Evolutionary conservation across 2,113 vertebrate genomes (phyloP).

Genomic region (Rhinoptilus africanus): DNA sequence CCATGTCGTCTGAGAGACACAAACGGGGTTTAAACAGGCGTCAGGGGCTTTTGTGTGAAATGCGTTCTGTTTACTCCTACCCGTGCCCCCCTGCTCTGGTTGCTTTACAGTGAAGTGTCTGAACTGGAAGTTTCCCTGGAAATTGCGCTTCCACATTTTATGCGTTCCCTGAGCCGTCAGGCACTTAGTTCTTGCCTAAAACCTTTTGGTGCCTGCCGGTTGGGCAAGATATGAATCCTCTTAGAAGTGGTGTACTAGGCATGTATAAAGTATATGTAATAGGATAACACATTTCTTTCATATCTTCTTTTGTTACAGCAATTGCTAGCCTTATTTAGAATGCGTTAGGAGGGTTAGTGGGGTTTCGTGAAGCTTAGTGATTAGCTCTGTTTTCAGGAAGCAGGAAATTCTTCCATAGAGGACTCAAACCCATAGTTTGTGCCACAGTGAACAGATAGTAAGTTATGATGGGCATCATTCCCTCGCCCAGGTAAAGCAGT

Average conservation of each 20-base stretch:
- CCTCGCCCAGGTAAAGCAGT: background rate
- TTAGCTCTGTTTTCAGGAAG: background rate
- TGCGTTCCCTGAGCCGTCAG: background rate
- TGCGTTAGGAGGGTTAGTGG: background rate
- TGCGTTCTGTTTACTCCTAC: fast-evolving
- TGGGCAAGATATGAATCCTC: background rate
- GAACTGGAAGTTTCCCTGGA: background rate
- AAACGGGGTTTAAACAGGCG: fast-evolving
- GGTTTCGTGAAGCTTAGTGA: background rate
- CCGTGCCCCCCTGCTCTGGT: fast-evolving
- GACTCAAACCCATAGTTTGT: fast-evolving
- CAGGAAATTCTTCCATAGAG: fast-evolving
- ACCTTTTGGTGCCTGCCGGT: background rate
- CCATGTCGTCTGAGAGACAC: fast-evolving
- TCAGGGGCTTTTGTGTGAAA: fast-evolving
- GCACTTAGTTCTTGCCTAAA: background rate
- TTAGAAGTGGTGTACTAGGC: background rate
- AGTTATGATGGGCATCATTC: fast-evolving
- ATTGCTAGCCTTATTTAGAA: background rate
- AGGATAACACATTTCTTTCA: fast-evolving
- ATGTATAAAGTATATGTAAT: fast-evolving
- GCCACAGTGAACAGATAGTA: background rate
- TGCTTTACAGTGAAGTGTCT: too few relatives aligned
- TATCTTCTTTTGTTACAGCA: background rate
- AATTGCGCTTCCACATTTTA: fast-evolving